These are phyloP conservation scores for Oasisia sp. DNA, from an alignment of 2,888 invertebrate species.

Conservation along the genomic window DNA sequence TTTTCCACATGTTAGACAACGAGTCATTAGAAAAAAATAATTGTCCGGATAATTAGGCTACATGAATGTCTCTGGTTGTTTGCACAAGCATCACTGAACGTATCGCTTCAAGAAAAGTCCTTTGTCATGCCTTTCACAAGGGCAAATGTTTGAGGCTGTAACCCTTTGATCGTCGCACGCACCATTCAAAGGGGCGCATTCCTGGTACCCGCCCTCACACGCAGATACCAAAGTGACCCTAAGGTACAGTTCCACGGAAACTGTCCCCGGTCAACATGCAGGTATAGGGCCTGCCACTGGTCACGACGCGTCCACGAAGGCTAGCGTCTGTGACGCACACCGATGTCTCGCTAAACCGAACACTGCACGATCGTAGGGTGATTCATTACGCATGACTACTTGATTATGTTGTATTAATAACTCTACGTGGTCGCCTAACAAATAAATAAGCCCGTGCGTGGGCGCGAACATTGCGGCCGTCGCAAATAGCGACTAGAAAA, in stretches of 20 bases:
- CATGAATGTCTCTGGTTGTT: neutral
- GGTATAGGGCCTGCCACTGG: too few species aligned
- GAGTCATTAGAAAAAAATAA: too few species aligned
- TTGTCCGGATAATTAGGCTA: neutral
- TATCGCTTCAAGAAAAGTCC: neutral
- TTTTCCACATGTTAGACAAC: too few species aligned
- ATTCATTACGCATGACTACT: neutral
- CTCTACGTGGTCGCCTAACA: neutral
- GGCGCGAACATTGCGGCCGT: neutral
- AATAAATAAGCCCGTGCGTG: neutral
- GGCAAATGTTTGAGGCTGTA: neutral
- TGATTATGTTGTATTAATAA: constrained; percentile 6
- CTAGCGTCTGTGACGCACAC: neutral
- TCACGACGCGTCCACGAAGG: neutral
- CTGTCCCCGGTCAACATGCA: neutral
- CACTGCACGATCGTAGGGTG: neutral
- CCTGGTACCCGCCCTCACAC: neutral
- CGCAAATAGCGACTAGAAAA: neutral
- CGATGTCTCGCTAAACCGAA: neutral
- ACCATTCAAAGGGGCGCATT: neutral
- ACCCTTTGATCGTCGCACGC: neutral
- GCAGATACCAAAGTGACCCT: neutral
- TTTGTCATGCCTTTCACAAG: neutral
- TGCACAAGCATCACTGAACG: neutral
- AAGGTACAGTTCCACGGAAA: neutral